These are phyloP conservation scores for Xiphophorus couchianus DNA, from an alignment of 2,113 vertebrate genomes.

Conservation along the genomic window DNA sequence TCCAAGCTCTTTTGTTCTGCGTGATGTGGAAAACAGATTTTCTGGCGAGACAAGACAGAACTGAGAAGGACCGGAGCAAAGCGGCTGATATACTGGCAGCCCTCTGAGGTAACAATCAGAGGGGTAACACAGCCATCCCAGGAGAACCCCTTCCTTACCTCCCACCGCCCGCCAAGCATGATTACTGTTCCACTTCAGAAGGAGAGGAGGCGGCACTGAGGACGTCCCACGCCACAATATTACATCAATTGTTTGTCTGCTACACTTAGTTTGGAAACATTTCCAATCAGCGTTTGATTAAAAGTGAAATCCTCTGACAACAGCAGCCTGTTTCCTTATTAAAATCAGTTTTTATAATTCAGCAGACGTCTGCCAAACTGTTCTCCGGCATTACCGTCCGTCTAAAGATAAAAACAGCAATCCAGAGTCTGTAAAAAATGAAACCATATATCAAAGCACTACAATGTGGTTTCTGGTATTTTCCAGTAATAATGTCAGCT, in stretches of 20 bases:
- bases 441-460: constrained; percentile 1
- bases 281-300: neutral
- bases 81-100: constrained; percentile 36
- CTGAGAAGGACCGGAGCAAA: constrained; percentile 32
- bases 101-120: constrained; percentile 41
- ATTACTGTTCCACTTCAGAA: constrained; percentile 37
- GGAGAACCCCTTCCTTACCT: constrained; percentile 7
- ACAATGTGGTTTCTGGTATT: neutral
- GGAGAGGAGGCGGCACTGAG: neutral
- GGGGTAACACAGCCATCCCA: constrained; percentile 29
- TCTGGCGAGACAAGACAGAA: constrained; percentile 57
- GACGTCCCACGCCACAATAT: constrained; percentile 6
- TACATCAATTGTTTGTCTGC: constrained; percentile 20
- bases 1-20: constrained; percentile 6
- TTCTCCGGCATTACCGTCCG: constrained; percentile 3
- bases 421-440: constrained; percentile 5
- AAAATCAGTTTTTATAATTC: neutral
- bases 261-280: neutral
- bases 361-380: neutral
- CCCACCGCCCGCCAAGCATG: constrained; percentile 19
- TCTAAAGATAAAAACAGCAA: constrained; percentile 4
- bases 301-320: neutral
- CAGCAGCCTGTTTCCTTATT: too few species aligned
- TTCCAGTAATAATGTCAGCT: constrained; percentile 8
- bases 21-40: constrained; percentile 55